Conservation (phyloP, 2,113 vertebrate genomes). For the Donacobius atricapilla region DNA sequence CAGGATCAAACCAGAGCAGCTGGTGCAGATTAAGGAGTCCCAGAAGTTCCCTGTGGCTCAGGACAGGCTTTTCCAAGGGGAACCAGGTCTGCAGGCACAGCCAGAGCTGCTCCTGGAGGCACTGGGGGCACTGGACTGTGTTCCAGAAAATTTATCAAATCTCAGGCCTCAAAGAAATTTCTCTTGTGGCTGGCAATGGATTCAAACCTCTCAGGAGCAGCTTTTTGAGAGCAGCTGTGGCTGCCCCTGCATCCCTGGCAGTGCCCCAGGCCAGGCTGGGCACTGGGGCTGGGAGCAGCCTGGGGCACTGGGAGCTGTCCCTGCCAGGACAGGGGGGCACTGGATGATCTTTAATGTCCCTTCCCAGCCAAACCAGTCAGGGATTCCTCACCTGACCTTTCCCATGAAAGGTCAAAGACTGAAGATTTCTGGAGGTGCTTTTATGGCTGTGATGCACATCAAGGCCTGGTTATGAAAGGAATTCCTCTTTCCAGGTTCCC, state of each 20-base stretch:
- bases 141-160: background rate
- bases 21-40: background rate
- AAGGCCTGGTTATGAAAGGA: background rate
- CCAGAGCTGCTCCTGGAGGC: background rate
- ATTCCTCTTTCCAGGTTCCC: background rate
- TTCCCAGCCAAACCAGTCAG: background rate
- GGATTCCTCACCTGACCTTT: background rate
- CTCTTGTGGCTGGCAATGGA: background rate
- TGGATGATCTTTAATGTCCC: fast-evolving
- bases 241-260: background rate
- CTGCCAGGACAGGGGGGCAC: background rate
- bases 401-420: background rate
- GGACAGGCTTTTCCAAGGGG: fast-evolving
- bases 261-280: background rate
- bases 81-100: background rate
- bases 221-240: background rate
- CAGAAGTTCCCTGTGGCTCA: background rate
- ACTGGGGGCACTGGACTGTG: fast-evolving
- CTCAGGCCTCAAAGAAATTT: background rate
- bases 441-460: background rate
- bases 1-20: background rate
- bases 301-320: background rate
- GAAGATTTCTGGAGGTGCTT: background rate
- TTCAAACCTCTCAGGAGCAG: background rate
- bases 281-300: background rate